These are phyloP conservation scores for Julus scanicus DNA, from an alignment of 2,888 invertebrate genomes.

Conservation along the genomic window DNA sequence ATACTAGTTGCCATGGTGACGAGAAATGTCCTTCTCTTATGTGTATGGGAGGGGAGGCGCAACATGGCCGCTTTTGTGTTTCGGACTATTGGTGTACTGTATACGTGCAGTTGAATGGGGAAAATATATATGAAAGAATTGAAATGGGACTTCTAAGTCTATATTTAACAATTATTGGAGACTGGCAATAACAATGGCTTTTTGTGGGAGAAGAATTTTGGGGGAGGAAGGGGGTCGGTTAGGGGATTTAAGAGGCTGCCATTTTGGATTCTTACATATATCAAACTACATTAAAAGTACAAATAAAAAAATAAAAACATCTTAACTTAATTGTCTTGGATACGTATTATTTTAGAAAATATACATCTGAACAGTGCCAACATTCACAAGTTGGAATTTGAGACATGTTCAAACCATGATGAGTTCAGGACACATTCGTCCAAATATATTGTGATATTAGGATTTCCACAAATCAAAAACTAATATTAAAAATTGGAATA, in stretches of 20 bases:
- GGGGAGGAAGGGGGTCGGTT: not conserved
- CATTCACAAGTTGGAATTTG: too few relatives aligned
- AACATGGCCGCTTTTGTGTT: not conserved
- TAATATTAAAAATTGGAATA: too few relatives aligned
- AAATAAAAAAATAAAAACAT: too few relatives aligned
- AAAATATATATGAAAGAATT: constrained; percentile 34
- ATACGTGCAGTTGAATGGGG: not conserved
- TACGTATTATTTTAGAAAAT: too few relatives aligned
- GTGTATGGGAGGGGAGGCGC: not conserved
- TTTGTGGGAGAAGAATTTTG: not conserved
- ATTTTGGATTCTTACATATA: not conserved
- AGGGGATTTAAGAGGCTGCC: not conserved
- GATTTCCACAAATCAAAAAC: too few relatives aligned
- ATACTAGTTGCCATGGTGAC: not conserved
- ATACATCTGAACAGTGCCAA: too few relatives aligned
- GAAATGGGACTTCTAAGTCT: constrained; percentile 45
- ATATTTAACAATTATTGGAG: constrained; percentile 47
- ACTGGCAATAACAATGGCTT: not conserved
- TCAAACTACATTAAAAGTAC: not conserved
- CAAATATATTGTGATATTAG: too few relatives aligned
- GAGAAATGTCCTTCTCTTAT: not conserved
- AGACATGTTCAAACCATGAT: not conserved
- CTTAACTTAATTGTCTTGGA: too few relatives aligned
- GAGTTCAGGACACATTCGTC: not conserved
- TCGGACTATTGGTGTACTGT: constrained; percentile 24